These are phyloP conservation scores for Siniperca chuatsi DNA, from an alignment of 2,113 vertebrate genomes.

Conservation along the genomic window DNA sequence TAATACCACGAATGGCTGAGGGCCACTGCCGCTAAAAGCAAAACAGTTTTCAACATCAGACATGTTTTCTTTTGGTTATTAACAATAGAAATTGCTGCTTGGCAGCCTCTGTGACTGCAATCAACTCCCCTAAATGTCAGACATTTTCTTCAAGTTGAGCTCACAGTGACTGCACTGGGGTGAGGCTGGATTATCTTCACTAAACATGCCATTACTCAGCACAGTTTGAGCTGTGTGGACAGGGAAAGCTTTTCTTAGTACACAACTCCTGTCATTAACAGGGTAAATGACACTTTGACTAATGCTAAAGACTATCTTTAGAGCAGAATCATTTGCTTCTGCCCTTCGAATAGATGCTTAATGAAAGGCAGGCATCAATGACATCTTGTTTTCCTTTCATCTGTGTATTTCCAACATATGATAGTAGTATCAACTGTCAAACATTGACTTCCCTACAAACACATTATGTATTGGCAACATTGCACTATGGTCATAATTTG, in stretches of 20 bases:
- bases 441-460: neutral
- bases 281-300: constrained; percentile 76
- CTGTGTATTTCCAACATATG: constrained; percentile 14
- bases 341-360: constrained; percentile 62
- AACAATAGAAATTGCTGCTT: constrained; percentile 86
- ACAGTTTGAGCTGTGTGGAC: constrained; percentile 22
- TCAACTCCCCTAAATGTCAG: constrained; percentile 84
- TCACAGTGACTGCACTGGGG: constrained; percentile 64
- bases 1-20: constrained; percentile 79
- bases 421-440: constrained; percentile 20
- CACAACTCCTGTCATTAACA: constrained; percentile 66
- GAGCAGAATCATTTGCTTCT: constrained; percentile 79
- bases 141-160: constrained; percentile 78
- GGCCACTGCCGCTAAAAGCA: constrained; percentile 70
- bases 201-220: constrained; percentile 70
- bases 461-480: too few species aligned
- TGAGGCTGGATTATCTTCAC: constrained; percentile 48
- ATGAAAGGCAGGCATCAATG: constrained; percentile 77
- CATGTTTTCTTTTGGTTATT: constrained; percentile 90
- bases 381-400: constrained; percentile 56
- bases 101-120: constrained; percentile 85
- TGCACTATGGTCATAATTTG: too few species aligned
- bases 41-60: constrained; percentile 80
- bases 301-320: constrained; percentile 60
- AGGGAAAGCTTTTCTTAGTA: constrained; percentile 46